Percentiles rank a stretch among this genome's conserved stretches.
Conservation (phyloP, 2,888 invertebrate species). For the Metalampra italica region DNA sequence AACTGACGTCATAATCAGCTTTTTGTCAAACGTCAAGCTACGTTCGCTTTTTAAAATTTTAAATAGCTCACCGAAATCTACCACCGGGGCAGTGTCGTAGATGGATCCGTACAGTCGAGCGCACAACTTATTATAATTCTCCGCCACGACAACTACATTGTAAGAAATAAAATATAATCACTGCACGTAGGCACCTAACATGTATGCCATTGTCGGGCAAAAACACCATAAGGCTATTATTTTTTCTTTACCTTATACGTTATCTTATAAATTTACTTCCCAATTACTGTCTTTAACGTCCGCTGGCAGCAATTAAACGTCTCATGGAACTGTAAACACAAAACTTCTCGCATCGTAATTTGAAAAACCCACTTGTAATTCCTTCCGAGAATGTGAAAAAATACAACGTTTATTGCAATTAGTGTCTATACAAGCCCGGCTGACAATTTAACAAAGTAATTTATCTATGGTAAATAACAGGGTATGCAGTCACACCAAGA, state of each 20-base stretch:
- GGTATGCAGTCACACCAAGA: constrained; percentile 33
- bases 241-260: constrained; percentile 27
- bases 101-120: constrained; percentile 32
- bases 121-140: constrained; percentile 7
- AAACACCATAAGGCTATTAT: constrained; percentile 11
- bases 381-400: constrained; percentile 63
- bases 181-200: background rate
- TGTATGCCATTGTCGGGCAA: constrained; percentile 6
- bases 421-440: constrained; percentile 57
- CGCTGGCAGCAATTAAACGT: constrained; percentile 66
- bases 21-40: constrained; percentile 73
- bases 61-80: constrained; percentile 62
- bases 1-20: constrained; percentile 77
- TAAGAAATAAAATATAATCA: constrained; percentile 4
- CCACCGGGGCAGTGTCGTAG: constrained; percentile 23
- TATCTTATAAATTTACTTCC: constrained; percentile 63
- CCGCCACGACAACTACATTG: constrained; percentile 2
- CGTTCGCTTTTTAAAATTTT: constrained; percentile 64
- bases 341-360: constrained; percentile 61
- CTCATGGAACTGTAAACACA: constrained; percentile 72
- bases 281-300: constrained; percentile 71
- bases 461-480: constrained; percentile 48
- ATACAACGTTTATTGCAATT: constrained; percentile 70
- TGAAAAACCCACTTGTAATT: constrained; percentile 54
- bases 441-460: constrained; percentile 59